Percentiles rank a stretch among this genome's conserved stretches.
Conservation (phyloP, 2,797 vertebrate genomes). For the Distichodus sexfasciatus region DNA sequence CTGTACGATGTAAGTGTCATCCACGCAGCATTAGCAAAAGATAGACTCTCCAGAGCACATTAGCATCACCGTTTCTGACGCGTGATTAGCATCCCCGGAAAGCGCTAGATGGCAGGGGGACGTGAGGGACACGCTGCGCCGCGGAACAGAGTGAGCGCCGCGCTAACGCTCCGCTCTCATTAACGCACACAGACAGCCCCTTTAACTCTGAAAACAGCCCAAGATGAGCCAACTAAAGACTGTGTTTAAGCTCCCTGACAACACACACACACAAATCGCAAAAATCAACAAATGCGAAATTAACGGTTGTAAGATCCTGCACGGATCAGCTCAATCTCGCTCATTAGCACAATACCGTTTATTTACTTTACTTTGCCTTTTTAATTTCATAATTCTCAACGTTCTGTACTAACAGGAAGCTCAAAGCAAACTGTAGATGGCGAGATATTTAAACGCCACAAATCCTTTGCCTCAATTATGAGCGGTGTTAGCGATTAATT, state of each 20-base stretch:
- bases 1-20: conserved; percentile 32
- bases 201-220: conserved; percentile 51
- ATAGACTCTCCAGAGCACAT: conserved; percentile 66
- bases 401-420: neutral
- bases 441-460: no score
- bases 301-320: neutral
- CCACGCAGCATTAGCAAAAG: neutral
- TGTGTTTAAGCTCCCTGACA: no score
- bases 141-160: conserved; percentile 60
- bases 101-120: conserved; percentile 61
- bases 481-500: no score
- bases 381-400: neutral
- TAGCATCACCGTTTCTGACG: conserved; percentile 56
- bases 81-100: conserved; percentile 65
- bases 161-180: conserved; percentile 64
- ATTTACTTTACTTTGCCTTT: neutral
- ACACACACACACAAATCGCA: neutral
- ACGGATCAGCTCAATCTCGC: neutral
- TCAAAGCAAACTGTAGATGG: neutral
- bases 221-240: conserved; percentile 55
- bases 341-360: neutral
- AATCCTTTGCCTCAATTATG: no score
- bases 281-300: neutral
- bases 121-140: conserved; percentile 49
- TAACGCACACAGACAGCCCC: conserved; percentile 56